These are phyloP conservation scores for Urophycis tenuis DNA, from an alignment of 2,797 vertebrate genomes.

Conservation along the genomic window DNA sequence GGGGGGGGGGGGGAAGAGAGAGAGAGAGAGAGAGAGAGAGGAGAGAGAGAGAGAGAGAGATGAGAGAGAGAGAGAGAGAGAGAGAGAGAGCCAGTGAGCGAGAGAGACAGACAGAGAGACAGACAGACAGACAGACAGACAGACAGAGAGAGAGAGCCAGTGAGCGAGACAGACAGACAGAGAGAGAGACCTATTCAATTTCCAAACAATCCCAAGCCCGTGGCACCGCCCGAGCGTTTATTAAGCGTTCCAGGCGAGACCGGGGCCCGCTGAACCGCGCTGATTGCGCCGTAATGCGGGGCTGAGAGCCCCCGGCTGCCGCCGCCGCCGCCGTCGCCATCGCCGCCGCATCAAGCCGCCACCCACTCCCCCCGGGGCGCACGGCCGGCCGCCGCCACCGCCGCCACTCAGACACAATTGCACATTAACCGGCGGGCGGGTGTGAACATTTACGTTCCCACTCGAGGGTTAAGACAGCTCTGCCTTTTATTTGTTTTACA, in stretches of 20 bases:
- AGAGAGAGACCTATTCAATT: conserved; percentile 50
- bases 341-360: conserved; percentile 48
- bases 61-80: no score
- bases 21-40: no score
- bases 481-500: not conserved
- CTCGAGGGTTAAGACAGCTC: not conserved
- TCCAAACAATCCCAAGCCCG: conserved; percentile 37
- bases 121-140: no score
- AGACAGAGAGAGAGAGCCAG: no score
- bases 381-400: conserved; percentile 61
- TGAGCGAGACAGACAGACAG: no score
- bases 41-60: no score
- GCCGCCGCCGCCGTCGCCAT: no score
- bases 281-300: conserved; percentile 54
- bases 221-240: conserved; percentile 43
- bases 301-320: conserved; percentile 56
- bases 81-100: no score
- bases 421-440: conserved; percentile 59
- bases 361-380: conserved; percentile 51
- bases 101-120: no score
- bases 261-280: conserved; percentile 46
- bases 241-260: conserved; percentile 44
- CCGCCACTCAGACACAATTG: conserved; percentile 67
- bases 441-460: conserved; percentile 53
- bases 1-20: no score